Evolutionary conservation across 2,888 invertebrate species (phyloP), one percentile per base, ranked within the genome.

Genomic region (Dasysyrphus tricinctus): DNA sequence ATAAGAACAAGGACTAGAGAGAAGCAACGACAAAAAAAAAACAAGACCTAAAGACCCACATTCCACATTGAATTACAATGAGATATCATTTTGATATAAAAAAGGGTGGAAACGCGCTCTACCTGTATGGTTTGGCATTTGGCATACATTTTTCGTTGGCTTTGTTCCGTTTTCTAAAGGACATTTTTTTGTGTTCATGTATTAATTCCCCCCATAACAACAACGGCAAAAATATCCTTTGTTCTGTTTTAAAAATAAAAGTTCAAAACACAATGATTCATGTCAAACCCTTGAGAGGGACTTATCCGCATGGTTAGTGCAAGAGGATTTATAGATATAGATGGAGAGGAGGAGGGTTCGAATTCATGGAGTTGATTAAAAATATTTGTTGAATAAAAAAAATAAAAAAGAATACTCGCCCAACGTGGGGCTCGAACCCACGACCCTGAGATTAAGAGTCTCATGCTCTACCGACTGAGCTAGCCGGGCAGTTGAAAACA

Each of bases 361-460:
- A 54, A 44, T 12, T 16, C 16, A 39, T 39, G 5, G 39, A 34
- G 75, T 54, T 61, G 44, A 65, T 63, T 47, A 34, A 59, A 39
- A 69, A 47, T 37, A 16, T 57, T 34, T 34, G 42, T 12, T 14
- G 12, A 6, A 42, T 32, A 54, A 56, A 37, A 32, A 44, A 32
- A 51, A 47, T 74, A 80, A 80, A 77, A 61, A 56, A 56, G 34
- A 3, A 0, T 29, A n/a, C 34, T 86, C 90, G 90, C 90, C 90
- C 90, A 90, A 90, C 89, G 90, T 90, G 90, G 90, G 90, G 90
- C 90, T 90, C 90, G 90, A 90, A 90, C 90, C 90, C 89, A 90
- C 90, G 90, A 90, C 90, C 90, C 90, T 90, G 90, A 90, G 90
- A 90, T 90, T 90, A 89, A 90, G 90, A 90, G 90, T 90, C 90